phyloP scores from a whole-genome alignment of 2,797 vertebrate species.

The Peromyscus nudipes region DNA sequence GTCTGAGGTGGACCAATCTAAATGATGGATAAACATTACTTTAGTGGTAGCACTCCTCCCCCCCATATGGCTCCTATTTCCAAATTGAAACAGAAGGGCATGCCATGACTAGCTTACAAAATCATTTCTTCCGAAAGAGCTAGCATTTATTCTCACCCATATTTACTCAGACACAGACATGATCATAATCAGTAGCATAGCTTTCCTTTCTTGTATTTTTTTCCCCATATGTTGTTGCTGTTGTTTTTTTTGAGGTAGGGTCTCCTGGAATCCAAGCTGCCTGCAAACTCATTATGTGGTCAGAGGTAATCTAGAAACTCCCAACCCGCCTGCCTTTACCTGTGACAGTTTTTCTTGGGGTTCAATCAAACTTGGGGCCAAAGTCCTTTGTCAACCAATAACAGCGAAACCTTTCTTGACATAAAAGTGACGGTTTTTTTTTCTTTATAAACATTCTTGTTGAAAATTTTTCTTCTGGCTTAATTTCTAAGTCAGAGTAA shows the following conservation, averaged over 20 bases:
- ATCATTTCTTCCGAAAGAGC: slow-evolving; percentile 59
- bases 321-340: not conserved
- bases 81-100: slow-evolving; percentile 34
- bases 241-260: not conserved
- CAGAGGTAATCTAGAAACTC: not conserved
- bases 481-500: slow-evolving; percentile 60
- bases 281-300: not conserved
- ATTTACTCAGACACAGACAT: slow-evolving; percentile 35
- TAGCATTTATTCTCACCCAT: not conserved
- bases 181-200: not conserved
- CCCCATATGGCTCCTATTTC: not conserved
- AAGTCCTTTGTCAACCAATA: slow-evolving; percentile 56
- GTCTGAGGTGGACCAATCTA: not conserved
- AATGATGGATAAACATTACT: not conserved
- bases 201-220: not conserved
- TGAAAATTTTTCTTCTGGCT: slow-evolving; percentile 38
- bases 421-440: not conserved
- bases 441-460: slow-evolving; percentile 41
- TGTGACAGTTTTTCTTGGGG: slow-evolving; percentile 18
- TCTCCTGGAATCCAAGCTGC: not conserved
- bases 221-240: not conserved
- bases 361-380: slow-evolving; percentile 32
- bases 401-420: slow-evolving; percentile 32
- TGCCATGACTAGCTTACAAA: slow-evolving; percentile 41
- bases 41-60: not conserved